Base-by-base conservation (phyloP, 2,797 vertebrate species). In the Phylloscopus collybita region DNA sequence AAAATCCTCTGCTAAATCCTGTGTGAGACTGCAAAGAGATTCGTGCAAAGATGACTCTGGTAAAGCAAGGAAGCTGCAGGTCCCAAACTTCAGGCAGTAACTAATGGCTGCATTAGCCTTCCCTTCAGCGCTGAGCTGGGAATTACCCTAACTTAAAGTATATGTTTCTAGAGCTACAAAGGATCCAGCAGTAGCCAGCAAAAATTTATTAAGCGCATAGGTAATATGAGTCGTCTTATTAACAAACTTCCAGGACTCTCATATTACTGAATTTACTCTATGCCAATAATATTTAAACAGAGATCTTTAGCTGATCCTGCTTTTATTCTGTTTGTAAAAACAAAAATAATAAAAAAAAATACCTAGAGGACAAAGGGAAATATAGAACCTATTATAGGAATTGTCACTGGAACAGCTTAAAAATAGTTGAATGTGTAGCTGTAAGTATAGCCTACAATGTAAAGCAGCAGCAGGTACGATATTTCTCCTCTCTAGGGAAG, bases 161-260 rank as follows among this genome's bases (percentile, higher is more conserved):
- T 40, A 85, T 80, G 16, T 79, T 88, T 92, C 69, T 83, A 74
- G 51, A 89, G 80, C 92, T 94, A 70, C 49, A 73, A 40, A 84
- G n/a, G 44, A 88, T 18, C 13, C 59, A 69, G 61, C 29, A 51
- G 89, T 88, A 97, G 86, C 65, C 61, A 91, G 80, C 54, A 92
- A 83, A 92, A 93, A 81, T 76, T 79, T 95, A 92, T 96, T 91
- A 89, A 90, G 85, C 50, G 10, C 50, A 34, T 44, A 87, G 59
- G 87, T 88, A 93, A 94, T 76, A 87, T 74, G 45, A 92, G 89
- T 94, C 93, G 93, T 89, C 92, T 93, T 92, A 92, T 89, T 89
- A 94, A 94, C n/a, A 26, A 88, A 66, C 82, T 80, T 91, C 92
- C 67, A 92, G 56, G 70, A 84, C 40, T 61, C 74, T 91, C 57